Evolutionary conservation across 2,113 vertebrate species (phyloP).

Genomic region (Carlito syrichta): DNA sequence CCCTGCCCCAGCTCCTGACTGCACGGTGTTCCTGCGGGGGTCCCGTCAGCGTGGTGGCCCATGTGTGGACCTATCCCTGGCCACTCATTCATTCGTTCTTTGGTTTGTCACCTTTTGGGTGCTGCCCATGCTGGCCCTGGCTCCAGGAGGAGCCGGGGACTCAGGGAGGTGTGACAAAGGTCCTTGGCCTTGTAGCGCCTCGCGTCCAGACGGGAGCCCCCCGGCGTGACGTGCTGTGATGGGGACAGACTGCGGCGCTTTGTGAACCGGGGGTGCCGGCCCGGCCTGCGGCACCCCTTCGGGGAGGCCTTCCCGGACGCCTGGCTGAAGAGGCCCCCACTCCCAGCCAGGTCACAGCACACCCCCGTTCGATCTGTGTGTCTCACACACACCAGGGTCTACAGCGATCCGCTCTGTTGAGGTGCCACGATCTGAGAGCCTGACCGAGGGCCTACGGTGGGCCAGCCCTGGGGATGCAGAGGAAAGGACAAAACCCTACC

Average conservation of each 20-base stretch:
- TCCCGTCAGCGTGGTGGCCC: background rate
- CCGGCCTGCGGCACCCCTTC: background rate
- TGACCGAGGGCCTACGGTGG: background rate
- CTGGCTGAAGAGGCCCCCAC: background rate
- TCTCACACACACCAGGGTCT: background rate
- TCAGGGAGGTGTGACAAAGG: background rate
- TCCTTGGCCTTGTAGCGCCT: background rate
- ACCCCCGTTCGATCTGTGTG: too few species aligned
- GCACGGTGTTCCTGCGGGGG: background rate
- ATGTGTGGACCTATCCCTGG: fast-evolving
- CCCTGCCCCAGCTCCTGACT: background rate
- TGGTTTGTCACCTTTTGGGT: background rate
- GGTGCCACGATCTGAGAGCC: too few species aligned
- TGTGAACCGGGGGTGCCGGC: background rate
- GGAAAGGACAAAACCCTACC: background rate
- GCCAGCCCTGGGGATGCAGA: background rate
- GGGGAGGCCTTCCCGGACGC: background rate
- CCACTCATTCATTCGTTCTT: background rate
- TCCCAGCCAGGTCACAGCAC: background rate
- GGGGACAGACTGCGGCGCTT: background rate
- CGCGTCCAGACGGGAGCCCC: background rate
- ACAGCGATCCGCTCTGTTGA: too few species aligned
- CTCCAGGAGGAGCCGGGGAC: background rate
- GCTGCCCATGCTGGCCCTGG: background rate
- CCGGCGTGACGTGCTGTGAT: background rate